Evolutionary conservation across 2,113 vertebrate species (phyloP).

Genomic region (Capreolus pygargus): DNA sequence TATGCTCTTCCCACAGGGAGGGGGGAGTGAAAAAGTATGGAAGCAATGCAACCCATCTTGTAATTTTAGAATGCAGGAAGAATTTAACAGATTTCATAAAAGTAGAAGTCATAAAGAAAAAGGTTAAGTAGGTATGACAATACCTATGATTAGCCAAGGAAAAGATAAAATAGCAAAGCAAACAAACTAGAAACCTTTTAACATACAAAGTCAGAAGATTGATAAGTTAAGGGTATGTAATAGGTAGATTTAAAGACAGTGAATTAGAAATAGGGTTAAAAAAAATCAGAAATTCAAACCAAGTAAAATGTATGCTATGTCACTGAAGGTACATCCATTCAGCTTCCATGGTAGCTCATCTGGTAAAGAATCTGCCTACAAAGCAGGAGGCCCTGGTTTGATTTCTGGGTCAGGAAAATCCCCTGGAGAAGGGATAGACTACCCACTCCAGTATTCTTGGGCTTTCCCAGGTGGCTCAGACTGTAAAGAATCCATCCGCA

Average conservation of each 20-base stretch:
- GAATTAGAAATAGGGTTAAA: background rate
- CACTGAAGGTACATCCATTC: background rate
- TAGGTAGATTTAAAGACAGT: background rate
- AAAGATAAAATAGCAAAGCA: background rate
- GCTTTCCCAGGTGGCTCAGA: background rate
- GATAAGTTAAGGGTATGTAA: background rate
- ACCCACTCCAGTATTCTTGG: background rate
- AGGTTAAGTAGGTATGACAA: background rate
- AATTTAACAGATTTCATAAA: background rate
- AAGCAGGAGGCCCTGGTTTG: background rate
- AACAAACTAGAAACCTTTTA: background rate
- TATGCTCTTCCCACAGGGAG: background rate
- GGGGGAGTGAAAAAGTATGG: background rate
- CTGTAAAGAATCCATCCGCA: background rate
- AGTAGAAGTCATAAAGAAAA: constrained; percentile 8
- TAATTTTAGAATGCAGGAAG: background rate
- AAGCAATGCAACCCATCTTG: background rate
- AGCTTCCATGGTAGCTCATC: background rate
- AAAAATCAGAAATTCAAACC: background rate
- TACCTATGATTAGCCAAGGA: background rate
- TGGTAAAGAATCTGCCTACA: background rate
- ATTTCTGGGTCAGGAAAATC: background rate
- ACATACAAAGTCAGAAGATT: background rate
- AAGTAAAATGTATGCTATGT: background rate
- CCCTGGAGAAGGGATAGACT: background rate